Evolutionary conservation across 2,797 vertebrate genomes (phyloP), one percentile per base, ranked within the genome.

Genomic region (Harpagifer antarcticus): DNA sequence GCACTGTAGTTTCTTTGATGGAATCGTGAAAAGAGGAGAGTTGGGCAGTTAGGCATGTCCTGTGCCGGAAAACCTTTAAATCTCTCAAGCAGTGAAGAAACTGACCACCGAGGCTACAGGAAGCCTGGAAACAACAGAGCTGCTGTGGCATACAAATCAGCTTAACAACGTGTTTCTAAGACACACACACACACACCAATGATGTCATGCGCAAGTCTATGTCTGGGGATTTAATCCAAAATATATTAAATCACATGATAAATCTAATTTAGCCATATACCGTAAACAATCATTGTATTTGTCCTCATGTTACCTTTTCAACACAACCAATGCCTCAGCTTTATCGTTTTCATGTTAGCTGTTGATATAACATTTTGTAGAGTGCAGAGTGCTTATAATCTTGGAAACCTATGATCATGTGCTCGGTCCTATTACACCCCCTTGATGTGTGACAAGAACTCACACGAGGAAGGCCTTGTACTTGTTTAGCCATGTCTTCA

Each of bases 61-160:
- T 61, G 14, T 37, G 43, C 48, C 56, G 47, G 67, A 83, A 37
- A 86, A 70, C 78, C 80, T 82, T 77, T 86, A 74, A 78, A 76
- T 81, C 63, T 63, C 52, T 77, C 44, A 48, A 61, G 59, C 81
- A 73, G 69, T 79, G 74, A 53, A 70, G 61, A 75, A 43, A 62
- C 60, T 78, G 79, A 79, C 79, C 83, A 80, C 82, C 76, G 83
- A 72, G 73, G 49, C 45, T 54, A 59, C 65, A 74, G 70, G 63
- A 82, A 58, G 49, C 67, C 49, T 53, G 71, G 76, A 78, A 83
- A 86, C 84, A 88, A 78, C 50, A 45, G 27, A 60, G 23, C 74
- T 57, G 61, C 72, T 69, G 69, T 74, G 48, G 85, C 66, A 87
- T 81, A 86, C 78, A 79, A 87, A 86, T 79, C 60, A 70, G 67